Evolutionary conservation across 2,113 vertebrate genomes (phyloP), one percentile per base, ranked within the genome.

Genomic region (Bufo gargarizans): DNA sequence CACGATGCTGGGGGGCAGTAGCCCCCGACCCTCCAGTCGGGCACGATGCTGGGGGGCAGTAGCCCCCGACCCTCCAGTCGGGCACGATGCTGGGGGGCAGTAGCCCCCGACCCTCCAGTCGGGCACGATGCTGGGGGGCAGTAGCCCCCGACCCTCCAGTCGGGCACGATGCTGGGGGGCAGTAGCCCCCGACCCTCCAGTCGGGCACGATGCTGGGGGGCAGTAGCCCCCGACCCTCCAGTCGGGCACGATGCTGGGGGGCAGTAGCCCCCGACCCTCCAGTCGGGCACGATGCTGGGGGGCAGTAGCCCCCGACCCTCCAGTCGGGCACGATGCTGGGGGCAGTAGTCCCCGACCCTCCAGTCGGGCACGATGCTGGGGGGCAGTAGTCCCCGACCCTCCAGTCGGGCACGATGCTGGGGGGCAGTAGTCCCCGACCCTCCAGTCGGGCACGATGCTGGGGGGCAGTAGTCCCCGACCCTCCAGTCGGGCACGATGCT

Each of bases 131-230:
- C 22, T 4, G 67, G 22, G 22, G 67, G 11, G 67, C 14, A 33
- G 67, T 71, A 43, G 67, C 14, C 43, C 67, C 67, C 43, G 67
- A 71, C 43, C 67, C 99, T 71, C 22, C 43, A 71, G 67, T 71
- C 7, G 67, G 67, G 67, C 67, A 71, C n/a, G 20, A 22, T 12
- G 67, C 9, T 12, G n/a, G 77, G 77, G 77, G 1, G 77, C 17
- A 33, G 53, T 16, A 89, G 90, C 93, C 99, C 98, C 98, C 97
- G 94, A 99, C 98, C 89, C 99, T 99, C 92, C 99, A 99, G 92
- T 95, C 3, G 9, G 56, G 56, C 56, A 59, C 3, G 97, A 97
- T 93, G 95, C 71, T 47, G 98, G 58, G 58, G 80, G 14, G 43
- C 9, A 45, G 80, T 74, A 74, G 33, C 17, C 47, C 71, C 71